Base-by-base conservation (phyloP, 2,888 invertebrate species). In the Scaptomyza parva region DNA sequence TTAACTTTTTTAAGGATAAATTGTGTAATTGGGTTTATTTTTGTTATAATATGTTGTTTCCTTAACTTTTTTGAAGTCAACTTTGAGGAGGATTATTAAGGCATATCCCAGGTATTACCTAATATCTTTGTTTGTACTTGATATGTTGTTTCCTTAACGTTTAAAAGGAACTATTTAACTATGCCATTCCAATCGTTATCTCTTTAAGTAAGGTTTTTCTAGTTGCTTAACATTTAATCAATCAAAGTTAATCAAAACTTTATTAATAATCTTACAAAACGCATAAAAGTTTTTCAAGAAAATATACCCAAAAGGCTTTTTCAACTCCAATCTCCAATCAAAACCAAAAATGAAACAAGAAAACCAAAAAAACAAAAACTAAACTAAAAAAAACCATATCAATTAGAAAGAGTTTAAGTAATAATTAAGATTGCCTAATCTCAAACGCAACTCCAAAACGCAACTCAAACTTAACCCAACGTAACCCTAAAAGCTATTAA, bases 351-450 rank as follows among this genome's bases (percentile, higher is more conserved):
- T 28, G 18, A 28, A 30, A 3, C n/a, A 33, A 35, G 14, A 14
- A 2, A 7, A 3, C 7, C 7, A 2, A 8, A 14, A 35, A 2
- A 35, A 8, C 3, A 35, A 35, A 14, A 35, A 35, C 12, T 7
- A 8, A 7, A 8, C 5, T 9, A 14, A 35, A 35, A 18, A 12
- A 44, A 44, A 18, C 2, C n/a, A 30, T 18, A n/a, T 30, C 20
- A 47, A 45, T 30, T 9, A 11, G 30, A 8, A 11, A n/a, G 28
- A 45, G 45, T 12, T 47, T 30, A 30, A n/a, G 18, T 30, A n/a
- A 47, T 14, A n/a, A n/a, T 5, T 30, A n/a, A 1, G 30, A 20
- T 30, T 47, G n/a, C n/a, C 30, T 6, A 30, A 17, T 2, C 14
- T 28, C 9, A 28, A 22, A 22, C 2, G 14, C 30, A 12, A 17